A percentile compares a stretch with the other conserved stretches of the same genome.
phyloP scores from a whole-genome alignment of 30 jellyfish, hydroid and myxozoan genomes.

The Rhopilema esculentum region DNA sequence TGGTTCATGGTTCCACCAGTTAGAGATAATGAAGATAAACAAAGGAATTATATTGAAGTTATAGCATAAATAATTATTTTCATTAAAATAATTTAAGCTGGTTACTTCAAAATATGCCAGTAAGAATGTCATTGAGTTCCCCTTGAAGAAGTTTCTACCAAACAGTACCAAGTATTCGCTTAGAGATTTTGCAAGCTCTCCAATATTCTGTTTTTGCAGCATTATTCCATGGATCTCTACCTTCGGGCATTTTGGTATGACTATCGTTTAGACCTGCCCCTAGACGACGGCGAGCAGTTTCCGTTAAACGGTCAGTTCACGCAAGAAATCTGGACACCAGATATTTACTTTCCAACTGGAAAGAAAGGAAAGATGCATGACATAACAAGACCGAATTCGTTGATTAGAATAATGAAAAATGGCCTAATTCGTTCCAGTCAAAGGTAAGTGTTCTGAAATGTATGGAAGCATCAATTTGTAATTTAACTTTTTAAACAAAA shows the following conservation, averaged over 20 bases:
- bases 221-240: conserved; percentile 83
- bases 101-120: too few relatives aligned
- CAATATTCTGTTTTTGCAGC: conserved; percentile 36
- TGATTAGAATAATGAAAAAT: conserved; percentile 66
- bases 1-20: too few relatives aligned
- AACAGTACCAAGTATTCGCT: too few relatives aligned
- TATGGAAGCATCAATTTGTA: too few relatives aligned
- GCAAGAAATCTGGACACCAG: conserved; percentile 86
- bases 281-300: conserved; percentile 38
- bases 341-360: conserved; percentile 84
- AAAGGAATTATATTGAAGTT: too few relatives aligned
- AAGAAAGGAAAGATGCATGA: conserved; percentile 86
- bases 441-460: conserved; percentile 41
- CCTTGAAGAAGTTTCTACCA: too few relatives aligned
- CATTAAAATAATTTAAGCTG: too few relatives aligned
- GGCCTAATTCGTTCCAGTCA: conserved; percentile 81
- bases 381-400: conserved; percentile 73
- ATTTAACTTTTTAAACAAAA: too few relatives aligned
- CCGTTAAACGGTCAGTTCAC: conserved; percentile 71
- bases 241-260: conserved; percentile 83
- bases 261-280: conserved; percentile 58
- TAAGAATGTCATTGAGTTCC: too few relatives aligned
- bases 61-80: too few relatives aligned
- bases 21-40: too few relatives aligned
- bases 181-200: neutral